phyloP scores from a whole-genome alignment of 1,140 invertebrate genomes.

The Radopholus similis region DNA sequence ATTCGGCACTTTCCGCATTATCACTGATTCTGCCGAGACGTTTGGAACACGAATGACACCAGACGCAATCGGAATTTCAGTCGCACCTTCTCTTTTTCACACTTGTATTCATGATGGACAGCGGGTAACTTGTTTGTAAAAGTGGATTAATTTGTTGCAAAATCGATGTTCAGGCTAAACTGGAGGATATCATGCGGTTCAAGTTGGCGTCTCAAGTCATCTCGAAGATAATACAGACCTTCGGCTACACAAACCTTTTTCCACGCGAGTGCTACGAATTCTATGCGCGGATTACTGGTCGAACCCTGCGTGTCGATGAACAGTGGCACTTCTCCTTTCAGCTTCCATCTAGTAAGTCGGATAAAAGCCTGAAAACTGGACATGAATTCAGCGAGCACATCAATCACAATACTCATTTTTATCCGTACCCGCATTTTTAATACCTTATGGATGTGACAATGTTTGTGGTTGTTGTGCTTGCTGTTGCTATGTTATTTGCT shows the following conservation, averaged over 20 bases:
- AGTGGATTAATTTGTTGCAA: too few relatives aligned
- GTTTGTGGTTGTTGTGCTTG: too few relatives aligned
- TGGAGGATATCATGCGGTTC: conserved; percentile 88
- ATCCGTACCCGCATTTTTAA: too few relatives aligned
- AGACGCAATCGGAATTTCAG: conserved; percentile 84
- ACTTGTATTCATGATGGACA: conserved; percentile 82
- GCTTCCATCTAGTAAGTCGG: conserved; percentile 77
- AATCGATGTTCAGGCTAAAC: conserved; percentile 73
- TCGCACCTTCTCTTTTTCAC: conserved; percentile 96
- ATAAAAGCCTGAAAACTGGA: too few relatives aligned
- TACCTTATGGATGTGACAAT: too few relatives aligned
- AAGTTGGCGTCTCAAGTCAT: conserved; percentile 86
- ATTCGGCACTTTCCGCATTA: conserved; percentile 92
- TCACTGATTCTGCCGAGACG: conserved; percentile 84
- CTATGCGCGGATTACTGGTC: conserved; percentile 87
- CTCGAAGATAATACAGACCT: conserved; percentile 92
- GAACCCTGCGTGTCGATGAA: conserved; percentile 82
- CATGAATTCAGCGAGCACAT: too few relatives aligned
- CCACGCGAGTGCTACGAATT: conserved; percentile 93
- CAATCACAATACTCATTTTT: too few relatives aligned
- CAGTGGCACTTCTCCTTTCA: conserved; percentile 90
- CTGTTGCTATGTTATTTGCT: too few relatives aligned
- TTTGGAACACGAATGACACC: conserved; percentile 86
- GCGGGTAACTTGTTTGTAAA: conserved; percentile 57
- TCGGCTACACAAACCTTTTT: conserved; percentile 88